Evolutionary conservation across 1,140 invertebrate genomes (phyloP).

Genomic region (Formica exsecta): DNA sequence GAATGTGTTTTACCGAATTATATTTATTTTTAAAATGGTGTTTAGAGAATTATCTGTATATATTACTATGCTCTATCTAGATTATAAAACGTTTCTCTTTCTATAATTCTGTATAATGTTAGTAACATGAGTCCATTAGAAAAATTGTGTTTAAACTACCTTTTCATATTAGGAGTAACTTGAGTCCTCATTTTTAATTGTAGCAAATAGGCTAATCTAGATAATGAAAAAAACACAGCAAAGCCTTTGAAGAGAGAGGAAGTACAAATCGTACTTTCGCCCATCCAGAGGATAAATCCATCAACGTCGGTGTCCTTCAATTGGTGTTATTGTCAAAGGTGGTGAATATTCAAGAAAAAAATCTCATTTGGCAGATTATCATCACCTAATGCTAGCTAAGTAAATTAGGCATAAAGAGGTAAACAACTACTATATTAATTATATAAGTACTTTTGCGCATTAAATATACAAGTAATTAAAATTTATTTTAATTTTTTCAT

Average conservation of each 20-base stretch:
- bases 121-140: slow-evolving; percentile 72
- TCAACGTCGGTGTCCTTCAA: slow-evolving; percentile 61
- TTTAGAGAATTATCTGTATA: slow-evolving; percentile 25
- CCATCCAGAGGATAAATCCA: slow-evolving; percentile 63
- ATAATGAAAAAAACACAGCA: slow-evolving; percentile 79
- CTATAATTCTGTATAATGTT: slow-evolving; percentile 51
- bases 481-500: slow-evolving; percentile 64
- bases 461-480: slow-evolving; percentile 59
- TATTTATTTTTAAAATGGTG: slow-evolving; percentile 24
- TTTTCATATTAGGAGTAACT: slow-evolving; percentile 76
- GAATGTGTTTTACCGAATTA: slow-evolving; percentile 10
- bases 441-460: slow-evolving; percentile 43
- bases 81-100: slow-evolving; percentile 28
- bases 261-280: slow-evolving; percentile 72
- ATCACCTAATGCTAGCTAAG: slow-evolving; percentile 74
- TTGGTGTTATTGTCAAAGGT: slow-evolving; percentile 73
- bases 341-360: slow-evolving; percentile 72
- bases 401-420: slow-evolving; percentile 77
- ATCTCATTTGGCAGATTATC: slow-evolving; percentile 75
- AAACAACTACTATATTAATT: slow-evolving; percentile 71
- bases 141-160: slow-evolving; percentile 73
- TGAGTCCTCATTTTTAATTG: slow-evolving; percentile 79
- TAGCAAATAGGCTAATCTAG: slow-evolving; percentile 79
- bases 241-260: slow-evolving; percentile 74
- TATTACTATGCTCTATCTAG: slow-evolving; percentile 32